A percentile compares a stretch with the other conserved stretches of the same genome.
phyloP scores from a whole-genome alignment of 2,797 vertebrate species.

The Phataginus tricuspis region DNA sequence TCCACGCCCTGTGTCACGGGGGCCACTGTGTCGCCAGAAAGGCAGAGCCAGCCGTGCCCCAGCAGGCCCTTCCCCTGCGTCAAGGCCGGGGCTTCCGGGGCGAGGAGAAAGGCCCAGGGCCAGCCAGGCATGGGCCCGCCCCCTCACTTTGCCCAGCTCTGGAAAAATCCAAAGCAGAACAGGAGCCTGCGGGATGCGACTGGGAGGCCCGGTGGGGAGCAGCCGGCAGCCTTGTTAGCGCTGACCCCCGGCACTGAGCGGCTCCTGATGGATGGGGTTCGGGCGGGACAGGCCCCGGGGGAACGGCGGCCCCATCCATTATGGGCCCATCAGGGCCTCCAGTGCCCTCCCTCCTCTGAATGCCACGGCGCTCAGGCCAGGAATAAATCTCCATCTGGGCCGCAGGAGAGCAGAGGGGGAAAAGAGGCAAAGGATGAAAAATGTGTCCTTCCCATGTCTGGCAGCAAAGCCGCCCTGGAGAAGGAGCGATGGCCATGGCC shows the following conservation, averaged over 20 bases:
- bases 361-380: conserved; percentile 83
- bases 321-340: conserved; percentile 91
- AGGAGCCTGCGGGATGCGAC: neutral
- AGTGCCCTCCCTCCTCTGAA: conserved; percentile 81
- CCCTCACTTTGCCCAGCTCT: neutral
- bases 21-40: accelerated
- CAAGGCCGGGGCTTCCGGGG: neutral
- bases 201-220: conserved; percentile 81
- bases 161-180: conserved; percentile 53
- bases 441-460: conserved; percentile 84
- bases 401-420: conserved; percentile 75
- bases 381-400: conserved; percentile 98
- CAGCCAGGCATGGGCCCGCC: neutral
- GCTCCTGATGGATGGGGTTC: conserved; percentile 96
- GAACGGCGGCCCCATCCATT: conserved; percentile 95
- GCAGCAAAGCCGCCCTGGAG: conserved; percentile 78
- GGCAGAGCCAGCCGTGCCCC: neutral
- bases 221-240: conserved; percentile 94
- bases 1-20: accelerated
- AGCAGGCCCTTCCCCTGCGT: neutral
- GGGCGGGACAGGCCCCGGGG: conserved; percentile 93
- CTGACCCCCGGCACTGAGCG: conserved; percentile 96
- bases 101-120: neutral
- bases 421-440: conserved; percentile 83
- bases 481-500: neutral